Base-by-base conservation (phyloP, 2,797 vertebrate species). In the Poeciliopsis presidionis region DNA sequence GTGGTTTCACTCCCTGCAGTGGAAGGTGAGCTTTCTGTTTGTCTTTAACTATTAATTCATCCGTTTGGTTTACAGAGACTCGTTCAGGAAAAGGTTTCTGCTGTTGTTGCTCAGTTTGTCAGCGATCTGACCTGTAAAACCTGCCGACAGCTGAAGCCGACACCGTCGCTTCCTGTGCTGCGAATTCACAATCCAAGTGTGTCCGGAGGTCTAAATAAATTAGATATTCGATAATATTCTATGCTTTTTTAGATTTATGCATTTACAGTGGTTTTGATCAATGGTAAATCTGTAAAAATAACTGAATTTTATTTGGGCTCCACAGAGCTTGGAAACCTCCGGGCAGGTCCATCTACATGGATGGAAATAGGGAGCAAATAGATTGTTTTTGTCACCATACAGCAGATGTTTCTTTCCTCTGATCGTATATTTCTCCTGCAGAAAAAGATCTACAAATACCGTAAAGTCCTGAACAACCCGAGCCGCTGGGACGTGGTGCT, bases 391-490 rank as follows among this genome's bases (percentile, higher is more conserved):
- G 20, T 57, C 25, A 57, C n/a, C 57, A 16, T 2, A 33, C 57
- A 59, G 30, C 57, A 18, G 59, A 18, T 8, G 16, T 63, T 46
- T 0, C 12, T 7, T 70, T 8, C 11, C n/a, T n/a, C 9, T 74
- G 22, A 75, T 67, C 22, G 2, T 0, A 1, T n/a, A 22, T 79
- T 0, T 51, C 51, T 87, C 75, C 61, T 36, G 36, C 94, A 99
- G 98, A 99, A 99, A 97, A 99, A 99, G 95, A 99, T 99, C 91
- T 99, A 99, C 92, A 99, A 99, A 91, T 99, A 99, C 88, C 97
- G 98, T 61, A 99, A 99, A 93, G 98, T 99, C 75, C 95, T 99
- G 90, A 98, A 96, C 83, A 98, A 99, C 92, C 98, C 98, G 0
- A 97, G 98, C 84, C 98, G 98, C 84, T 99, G 97, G 97, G 98